A percentile compares a stretch with the other conserved stretches of the same genome.
These are phyloP conservation scores for Pseudachorutes palmiensis DNA, from an alignment of 1,140 invertebrate genomes.

Conservation along the genomic window DNA sequence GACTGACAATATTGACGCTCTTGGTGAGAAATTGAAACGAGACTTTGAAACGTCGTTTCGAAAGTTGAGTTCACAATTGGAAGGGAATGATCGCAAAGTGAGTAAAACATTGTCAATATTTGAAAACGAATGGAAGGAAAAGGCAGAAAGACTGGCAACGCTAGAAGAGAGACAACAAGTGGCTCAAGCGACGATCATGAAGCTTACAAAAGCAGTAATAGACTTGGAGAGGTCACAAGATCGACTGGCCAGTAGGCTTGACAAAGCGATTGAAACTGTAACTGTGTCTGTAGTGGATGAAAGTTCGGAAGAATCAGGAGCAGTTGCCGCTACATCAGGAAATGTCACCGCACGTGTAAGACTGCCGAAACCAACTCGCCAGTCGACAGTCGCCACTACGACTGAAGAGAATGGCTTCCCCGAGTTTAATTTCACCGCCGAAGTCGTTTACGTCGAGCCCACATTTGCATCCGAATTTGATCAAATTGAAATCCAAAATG, in stretches of 20 bases:
- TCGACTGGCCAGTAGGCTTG: background rate
- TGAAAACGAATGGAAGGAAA: constrained; percentile 12
- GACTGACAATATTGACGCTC: background rate
- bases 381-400: no score
- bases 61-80: constrained; percentile 10
- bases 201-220: background rate
- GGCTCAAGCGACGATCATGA: constrained; percentile 4
- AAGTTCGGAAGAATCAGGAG: no score
- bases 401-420: no score
- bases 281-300: no score
- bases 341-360: no score
- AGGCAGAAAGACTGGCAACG: background rate
- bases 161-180: constrained; percentile 6
- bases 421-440: no score
- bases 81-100: constrained; percentile 6
- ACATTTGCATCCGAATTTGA: background rate
- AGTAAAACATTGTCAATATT: constrained; percentile 19
- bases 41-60: constrained; percentile 5
- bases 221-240: background rate
- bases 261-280: background rate
- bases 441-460: no score
- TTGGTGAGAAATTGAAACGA: constrained; percentile 1
- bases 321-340: no score
- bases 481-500: background rate
- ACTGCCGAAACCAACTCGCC: no score